A percentile compares a stretch with the other conserved stretches of the same genome.
phyloP scores from a whole-genome alignment of 2,888 invertebrate species.

The Hemaris fuciformis region DNA sequence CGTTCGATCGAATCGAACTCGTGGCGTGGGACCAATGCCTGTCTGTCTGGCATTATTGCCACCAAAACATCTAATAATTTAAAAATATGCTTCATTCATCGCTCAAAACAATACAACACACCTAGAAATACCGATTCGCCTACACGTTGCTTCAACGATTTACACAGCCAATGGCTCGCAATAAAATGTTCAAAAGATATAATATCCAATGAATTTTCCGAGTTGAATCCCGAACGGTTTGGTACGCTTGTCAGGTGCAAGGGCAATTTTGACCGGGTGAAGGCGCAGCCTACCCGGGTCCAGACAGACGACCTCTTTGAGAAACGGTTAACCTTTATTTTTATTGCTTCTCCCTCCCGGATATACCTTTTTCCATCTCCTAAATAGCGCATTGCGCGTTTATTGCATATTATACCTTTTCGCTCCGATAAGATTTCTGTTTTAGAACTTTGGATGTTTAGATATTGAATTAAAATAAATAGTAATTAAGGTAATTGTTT shows the following conservation, averaged over 20 bases:
- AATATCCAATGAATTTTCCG: slow-evolving; percentile 28
- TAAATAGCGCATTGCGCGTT: slow-evolving; percentile 41
- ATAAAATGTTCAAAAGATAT: slow-evolving; percentile 1
- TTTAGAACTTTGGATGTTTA: neutral
- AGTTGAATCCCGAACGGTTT: slow-evolving; percentile 39
- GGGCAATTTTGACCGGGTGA: slow-evolving; percentile 50
- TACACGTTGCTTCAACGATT: neutral
- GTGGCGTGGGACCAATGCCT: too few species aligned
- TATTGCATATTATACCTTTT: slow-evolving; percentile 30
- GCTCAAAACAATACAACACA: too few species aligned
- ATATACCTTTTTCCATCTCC: slow-evolving; percentile 35
- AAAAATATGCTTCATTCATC: too few species aligned
- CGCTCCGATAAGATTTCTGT: slow-evolving; percentile 23
- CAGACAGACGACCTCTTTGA: slow-evolving; percentile 51
- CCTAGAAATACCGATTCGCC: neutral
- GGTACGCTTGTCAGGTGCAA: slow-evolving; percentile 58
- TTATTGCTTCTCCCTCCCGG: slow-evolving; percentile 34
- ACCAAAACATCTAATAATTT: too few species aligned
- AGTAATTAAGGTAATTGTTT: too few species aligned
- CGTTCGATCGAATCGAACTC: too few species aligned
- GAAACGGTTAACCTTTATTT: slow-evolving; percentile 58
- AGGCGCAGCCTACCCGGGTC: slow-evolving; percentile 36
- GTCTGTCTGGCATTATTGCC: too few species aligned
- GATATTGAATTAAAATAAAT: neutral
- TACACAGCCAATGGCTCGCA: neutral